A percentile compares a stretch with the other conserved stretches of the same genome.
Conservation (phyloP, 2,888 invertebrate genomes). For the Halictus quadricinctus region DNA sequence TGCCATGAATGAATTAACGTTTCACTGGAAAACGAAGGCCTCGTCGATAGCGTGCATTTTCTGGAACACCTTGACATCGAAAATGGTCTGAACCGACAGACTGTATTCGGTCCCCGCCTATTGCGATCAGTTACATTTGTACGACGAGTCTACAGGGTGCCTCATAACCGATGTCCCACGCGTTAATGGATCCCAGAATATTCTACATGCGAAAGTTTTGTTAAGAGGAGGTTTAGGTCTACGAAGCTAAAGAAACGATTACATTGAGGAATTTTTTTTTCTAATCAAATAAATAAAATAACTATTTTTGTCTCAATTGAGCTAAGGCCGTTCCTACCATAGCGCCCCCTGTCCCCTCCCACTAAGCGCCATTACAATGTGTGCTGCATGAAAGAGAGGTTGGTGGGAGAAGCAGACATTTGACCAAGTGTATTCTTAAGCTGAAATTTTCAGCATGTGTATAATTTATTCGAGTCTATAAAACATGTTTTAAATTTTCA, state of each 20-base stretch:
- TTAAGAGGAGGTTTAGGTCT: too few relatives aligned
- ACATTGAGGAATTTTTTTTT: neutral
- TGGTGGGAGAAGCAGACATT: too few relatives aligned
- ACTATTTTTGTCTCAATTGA: neutral
- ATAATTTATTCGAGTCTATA: too few relatives aligned
- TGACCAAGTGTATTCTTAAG: too few relatives aligned
- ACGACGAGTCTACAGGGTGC: neutral
- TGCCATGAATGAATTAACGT: slow-evolving; percentile 66
- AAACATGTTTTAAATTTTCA: too few relatives aligned
- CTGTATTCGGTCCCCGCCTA: slow-evolving; percentile 31
- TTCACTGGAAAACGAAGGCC: slow-evolving; percentile 57
- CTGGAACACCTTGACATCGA: slow-evolving; percentile 70
- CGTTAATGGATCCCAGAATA: neutral
- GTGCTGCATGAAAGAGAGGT: too few relatives aligned
- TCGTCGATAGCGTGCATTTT: slow-evolving; percentile 39
- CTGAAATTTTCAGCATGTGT: too few relatives aligned
- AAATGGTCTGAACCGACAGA: slow-evolving; percentile 44
- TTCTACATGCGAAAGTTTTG: too few relatives aligned
- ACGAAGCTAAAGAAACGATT: too few relatives aligned
- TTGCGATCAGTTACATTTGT: slow-evolving; percentile 9
- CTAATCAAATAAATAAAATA: neutral
- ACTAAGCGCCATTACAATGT: too few relatives aligned
- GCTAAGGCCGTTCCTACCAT: too few relatives aligned
- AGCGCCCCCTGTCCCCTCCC: too few relatives aligned
- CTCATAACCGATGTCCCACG: neutral